A percentile compares a stretch with the other conserved stretches of the same genome.
These are phyloP conservation scores for Melipona quadrifasciata DNA, from an alignment of 1,140 invertebrate species.

Conservation along the genomic window DNA sequence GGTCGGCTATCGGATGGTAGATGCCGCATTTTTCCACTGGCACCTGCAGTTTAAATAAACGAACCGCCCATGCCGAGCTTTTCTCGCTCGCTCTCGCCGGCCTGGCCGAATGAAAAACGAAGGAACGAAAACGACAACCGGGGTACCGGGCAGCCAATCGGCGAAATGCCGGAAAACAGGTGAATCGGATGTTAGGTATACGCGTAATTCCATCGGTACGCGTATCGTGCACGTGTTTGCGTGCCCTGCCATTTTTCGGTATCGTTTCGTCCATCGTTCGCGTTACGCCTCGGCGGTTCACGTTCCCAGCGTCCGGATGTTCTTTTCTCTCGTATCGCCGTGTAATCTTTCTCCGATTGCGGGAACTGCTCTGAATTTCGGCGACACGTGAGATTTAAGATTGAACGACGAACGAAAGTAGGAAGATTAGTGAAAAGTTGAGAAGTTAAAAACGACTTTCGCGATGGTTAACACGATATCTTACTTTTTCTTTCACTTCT, in stretches of 20 bases:
- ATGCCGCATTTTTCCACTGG: constrained; percentile 72
- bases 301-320: neutral
- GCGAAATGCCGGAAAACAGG: constrained; percentile 41
- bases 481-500: neutral
- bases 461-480: neutral
- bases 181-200: constrained; percentile 36
- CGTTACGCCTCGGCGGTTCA: neutral
- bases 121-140: constrained; percentile 61
- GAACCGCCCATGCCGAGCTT: constrained; percentile 68
- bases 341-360: neutral
- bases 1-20: constrained; percentile 33
- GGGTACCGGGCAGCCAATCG: constrained; percentile 70
- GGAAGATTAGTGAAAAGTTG: neutral
- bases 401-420: neutral
- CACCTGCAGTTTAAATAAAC: constrained; percentile 76
- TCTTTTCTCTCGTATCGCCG: neutral
- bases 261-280: neutral
- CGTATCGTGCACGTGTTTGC: neutral
- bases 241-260: neutral
- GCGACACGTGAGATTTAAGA: too few species aligned
- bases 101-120: constrained; percentile 69
- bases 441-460: neutral
- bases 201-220: constrained; percentile 21
- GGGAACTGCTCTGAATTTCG: neutral
- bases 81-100: constrained; percentile 32